These are phyloP conservation scores for Atta cephalotes DNA, from an alignment of 1,140 invertebrate species.

Conservation along the genomic window DNA sequence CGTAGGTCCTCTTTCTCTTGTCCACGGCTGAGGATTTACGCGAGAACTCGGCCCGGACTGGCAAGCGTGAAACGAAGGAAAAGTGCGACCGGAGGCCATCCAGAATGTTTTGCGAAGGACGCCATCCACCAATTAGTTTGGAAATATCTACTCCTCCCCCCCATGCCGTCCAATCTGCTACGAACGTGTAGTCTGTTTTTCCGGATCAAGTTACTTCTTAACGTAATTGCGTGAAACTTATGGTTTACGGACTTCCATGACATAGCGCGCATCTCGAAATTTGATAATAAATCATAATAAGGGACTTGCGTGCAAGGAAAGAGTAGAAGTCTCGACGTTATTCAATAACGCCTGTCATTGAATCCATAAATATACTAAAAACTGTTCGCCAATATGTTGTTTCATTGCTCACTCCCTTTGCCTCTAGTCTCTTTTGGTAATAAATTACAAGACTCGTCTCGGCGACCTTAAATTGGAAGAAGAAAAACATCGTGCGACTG, in stretches of 20 bases:
- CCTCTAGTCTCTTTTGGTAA: background rate
- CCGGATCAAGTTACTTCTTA: conserved; percentile 61
- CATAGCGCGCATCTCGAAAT: conserved; percentile 18
- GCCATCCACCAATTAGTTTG: conserved; percentile 58
- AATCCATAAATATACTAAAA: conserved; percentile 2
- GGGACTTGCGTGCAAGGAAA: conserved; percentile 36
- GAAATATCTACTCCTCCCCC: conserved; percentile 39
- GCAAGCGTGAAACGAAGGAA: conserved; percentile 4
- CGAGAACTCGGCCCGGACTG: conserved; percentile 37
- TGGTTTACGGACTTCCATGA: background rate
- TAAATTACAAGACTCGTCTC: conserved; percentile 31
- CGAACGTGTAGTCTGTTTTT: conserved; percentile 32
- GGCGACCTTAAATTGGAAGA: conserved; percentile 13
- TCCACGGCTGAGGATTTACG: conserved; percentile 52
- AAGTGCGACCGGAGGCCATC: conserved; percentile 15
- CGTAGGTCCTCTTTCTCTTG: conserved; percentile 12
- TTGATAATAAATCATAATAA: conserved; percentile 47
- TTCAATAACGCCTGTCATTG: background rate
- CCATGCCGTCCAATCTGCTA: conserved; percentile 16
- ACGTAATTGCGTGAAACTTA: conserved; percentile 57
- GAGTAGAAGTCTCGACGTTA: background rate
- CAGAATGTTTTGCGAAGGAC: conserved; percentile 44
- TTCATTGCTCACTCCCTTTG: background rate
- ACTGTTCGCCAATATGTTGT: conserved; percentile 28
- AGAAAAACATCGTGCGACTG: background rate